Evolutionary conservation across 2,888 invertebrate species (phyloP), one percentile per base, ranked within the genome.

Genomic region (Synergus umbraculus): DNA sequence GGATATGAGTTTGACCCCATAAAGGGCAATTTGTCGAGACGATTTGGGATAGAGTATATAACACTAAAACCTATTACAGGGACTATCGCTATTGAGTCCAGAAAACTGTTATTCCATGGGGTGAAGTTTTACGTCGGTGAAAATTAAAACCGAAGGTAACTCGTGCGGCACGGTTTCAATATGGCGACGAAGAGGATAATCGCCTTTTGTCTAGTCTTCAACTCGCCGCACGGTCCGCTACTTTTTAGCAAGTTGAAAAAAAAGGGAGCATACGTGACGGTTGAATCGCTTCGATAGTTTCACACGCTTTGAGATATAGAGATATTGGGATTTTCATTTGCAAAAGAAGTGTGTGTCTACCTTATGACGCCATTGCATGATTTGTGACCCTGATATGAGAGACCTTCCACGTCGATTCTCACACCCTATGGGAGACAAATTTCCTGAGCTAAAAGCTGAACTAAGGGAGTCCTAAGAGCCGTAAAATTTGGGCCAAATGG

Each of bases 401-500:
- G 67, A 67, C 44, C 67, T 67, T 67, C 44, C 22, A n/a, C 66
- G n/a, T 66, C 66, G 37, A 66, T 66, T 67, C 22, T 44, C 44
- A 44, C 67, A 67, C 67, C 67, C 46, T 13, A 67, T 43, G 22
- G 2, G 44, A 2, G 67, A 60, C 60, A 60, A 73, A 69, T 69
- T 67, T 69, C 29, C 4, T 49, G 49, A 60, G 15, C 67, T 67
- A 46, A 15, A 67, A 44, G 44, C 13, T 13, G 22, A 43, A 7
- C 65, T 22, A 29, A 54, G 9, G 29, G 49, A 54, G 54, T 49
- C 12, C 80, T 67, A 76, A 78, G 63, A 63, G 76, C 80, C 82
- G 82, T 82, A 78, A 82, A 82, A 82, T 80, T 81, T 80, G 80
- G 80, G 78, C 65, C 79, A 79, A 81, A 79, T 64, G 49, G 76